Evolutionary conservation across 2,888 invertebrate species (phyloP).

Genomic region (Hirtodrosophila cameraria): DNA sequence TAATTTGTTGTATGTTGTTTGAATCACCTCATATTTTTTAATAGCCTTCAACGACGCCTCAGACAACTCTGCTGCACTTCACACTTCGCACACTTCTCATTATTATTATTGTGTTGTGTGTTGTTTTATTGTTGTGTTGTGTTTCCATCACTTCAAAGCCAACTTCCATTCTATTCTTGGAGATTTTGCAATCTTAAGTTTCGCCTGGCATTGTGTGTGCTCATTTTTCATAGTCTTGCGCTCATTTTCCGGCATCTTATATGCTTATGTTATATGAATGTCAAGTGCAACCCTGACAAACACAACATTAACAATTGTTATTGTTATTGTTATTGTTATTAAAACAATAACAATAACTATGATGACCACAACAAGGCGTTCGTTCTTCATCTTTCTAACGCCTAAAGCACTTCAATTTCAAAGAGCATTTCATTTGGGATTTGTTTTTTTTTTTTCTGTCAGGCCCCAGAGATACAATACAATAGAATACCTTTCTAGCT

Average conservation of each 20-base stretch:
- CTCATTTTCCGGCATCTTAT: conserved; percentile 55
- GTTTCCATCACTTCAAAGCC: conserved; percentile 49
- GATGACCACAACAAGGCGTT: conserved; percentile 18
- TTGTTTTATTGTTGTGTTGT: conserved; percentile 13
- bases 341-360: conserved; percentile 20
- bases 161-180: conserved; percentile 63
- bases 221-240: conserved; percentile 28
- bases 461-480: no score
- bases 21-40: conserved; percentile 67
- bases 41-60: conserved; percentile 21
- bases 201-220: conserved; percentile 27
- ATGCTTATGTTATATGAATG: no score
- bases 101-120: conserved; percentile 10
- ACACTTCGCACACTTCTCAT: conserved; percentile 34
- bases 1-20: conserved; percentile 61
- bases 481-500: no score
- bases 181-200: conserved; percentile 67
- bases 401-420: conserved; percentile 34
- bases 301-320: conserved; percentile 3
- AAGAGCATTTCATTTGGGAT: conserved; percentile 6
- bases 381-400: conserved; percentile 1
- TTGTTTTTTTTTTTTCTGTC: no score
- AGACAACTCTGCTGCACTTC: conserved; percentile 50
- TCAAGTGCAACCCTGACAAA: conserved; percentile 57
- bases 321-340: no score